phyloP scores from a whole-genome alignment of 2,113 vertebrate genomes.

The Verasper variegatus region DNA sequence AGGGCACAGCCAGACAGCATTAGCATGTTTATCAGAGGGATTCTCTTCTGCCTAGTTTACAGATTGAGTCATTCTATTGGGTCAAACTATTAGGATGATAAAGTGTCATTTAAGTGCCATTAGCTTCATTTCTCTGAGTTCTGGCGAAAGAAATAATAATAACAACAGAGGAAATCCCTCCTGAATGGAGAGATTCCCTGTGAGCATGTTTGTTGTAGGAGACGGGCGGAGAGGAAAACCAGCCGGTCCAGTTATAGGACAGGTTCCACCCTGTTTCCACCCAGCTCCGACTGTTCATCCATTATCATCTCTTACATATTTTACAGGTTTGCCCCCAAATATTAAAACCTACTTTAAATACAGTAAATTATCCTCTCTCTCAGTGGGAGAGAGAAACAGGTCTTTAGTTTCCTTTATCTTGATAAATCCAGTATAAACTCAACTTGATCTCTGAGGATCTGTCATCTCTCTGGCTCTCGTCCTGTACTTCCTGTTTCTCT shows the following conservation, averaged over 20 bases:
- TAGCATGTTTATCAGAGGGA: background rate
- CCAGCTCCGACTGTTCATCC: background rate
- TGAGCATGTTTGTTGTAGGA: conserved; percentile 28
- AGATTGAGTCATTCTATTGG: background rate
- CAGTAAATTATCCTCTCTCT: background rate
- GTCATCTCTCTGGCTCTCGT: too few relatives aligned
- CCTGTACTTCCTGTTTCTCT: too few relatives aligned
- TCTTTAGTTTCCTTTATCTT: too few relatives aligned
- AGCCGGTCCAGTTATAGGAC: conserved; percentile 61
- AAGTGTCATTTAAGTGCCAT: conserved; percentile 8
- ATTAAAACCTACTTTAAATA: conserved; percentile 1
- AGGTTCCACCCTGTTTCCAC: conserved; percentile 43
- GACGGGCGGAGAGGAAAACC: conserved; percentile 58
- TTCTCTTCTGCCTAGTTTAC: conserved; percentile 8
- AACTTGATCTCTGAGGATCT: too few relatives aligned
- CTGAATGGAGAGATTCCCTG: conserved; percentile 36
- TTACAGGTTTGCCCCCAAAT: background rate
- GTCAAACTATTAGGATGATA: background rate
- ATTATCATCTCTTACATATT: background rate
- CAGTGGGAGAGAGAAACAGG: too few relatives aligned
- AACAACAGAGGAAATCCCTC: background rate
- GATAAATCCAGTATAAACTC: too few relatives aligned
- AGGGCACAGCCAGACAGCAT: conserved; percentile 24
- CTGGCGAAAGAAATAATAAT: background rate
- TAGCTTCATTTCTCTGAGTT: conserved; percentile 26